Percentiles rank a stretch among this genome's conserved stretches.
These are phyloP conservation scores for Morinoia aosen DNA, from an alignment of 2,888 invertebrate species.

Conservation along the genomic window DNA sequence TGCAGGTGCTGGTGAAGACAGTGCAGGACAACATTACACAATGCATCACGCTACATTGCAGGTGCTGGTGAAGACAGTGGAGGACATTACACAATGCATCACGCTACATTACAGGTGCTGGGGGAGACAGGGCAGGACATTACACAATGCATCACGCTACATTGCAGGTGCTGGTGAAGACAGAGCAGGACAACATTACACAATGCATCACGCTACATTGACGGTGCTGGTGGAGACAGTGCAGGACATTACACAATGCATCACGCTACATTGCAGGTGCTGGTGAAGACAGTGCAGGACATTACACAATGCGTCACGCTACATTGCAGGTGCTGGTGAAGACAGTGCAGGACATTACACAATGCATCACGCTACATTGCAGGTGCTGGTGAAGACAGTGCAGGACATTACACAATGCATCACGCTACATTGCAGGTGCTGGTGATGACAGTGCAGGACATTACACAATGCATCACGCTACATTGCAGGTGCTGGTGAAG, in stretches of 20 bases:
- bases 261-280: slow-evolving; percentile 57
- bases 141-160: not conserved
- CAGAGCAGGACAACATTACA: no score
- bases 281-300: slow-evolving; percentile 66
- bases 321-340: not conserved
- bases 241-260: not conserved
- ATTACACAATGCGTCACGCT: no score
- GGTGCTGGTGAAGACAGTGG: slow-evolving; percentile 67
- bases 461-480: not conserved
- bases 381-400: slow-evolving; percentile 67
- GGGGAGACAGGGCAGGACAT: not conserved
- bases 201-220: no score
- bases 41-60: slow-evolving; percentile 35
- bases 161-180: slow-evolving; percentile 66
- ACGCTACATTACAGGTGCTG: not conserved
- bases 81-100: no score
- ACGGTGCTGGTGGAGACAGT: not conserved
- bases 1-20: not conserved
- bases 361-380: not conserved
- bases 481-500: slow-evolving; percentile 65
- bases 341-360: not conserved
- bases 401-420: no score
- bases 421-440: not conserved
- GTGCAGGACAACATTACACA: not conserved
- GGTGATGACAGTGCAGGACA: not conserved